A percentile compares a stretch with the other conserved stretches of the same genome.
Evolutionary conservation across 2,113 vertebrate genomes (phyloP).

Genomic region (Rutilus rutilus): DNA sequence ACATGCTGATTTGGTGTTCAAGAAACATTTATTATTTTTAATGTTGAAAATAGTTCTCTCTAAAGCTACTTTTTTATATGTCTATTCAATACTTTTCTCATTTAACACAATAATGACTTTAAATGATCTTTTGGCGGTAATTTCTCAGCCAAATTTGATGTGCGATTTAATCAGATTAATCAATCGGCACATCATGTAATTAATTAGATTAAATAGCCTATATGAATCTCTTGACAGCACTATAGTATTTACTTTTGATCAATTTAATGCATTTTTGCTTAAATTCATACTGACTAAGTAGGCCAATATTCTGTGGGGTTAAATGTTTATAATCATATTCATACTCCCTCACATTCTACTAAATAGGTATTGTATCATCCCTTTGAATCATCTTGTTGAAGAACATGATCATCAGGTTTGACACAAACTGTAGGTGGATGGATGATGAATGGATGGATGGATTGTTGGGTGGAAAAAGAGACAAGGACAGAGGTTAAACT

Average conservation of each 20-base stretch:
- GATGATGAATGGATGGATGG: neutral
- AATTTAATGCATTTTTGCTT: neutral
- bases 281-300: too few relatives aligned
- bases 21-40: neutral
- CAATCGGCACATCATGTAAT: too few relatives aligned
- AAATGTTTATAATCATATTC: neutral
- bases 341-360: too few relatives aligned
- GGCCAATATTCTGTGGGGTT: neutral
- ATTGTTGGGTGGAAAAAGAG: neutral
- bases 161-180: too few relatives aligned
- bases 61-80: too few relatives aligned
- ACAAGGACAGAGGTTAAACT: neutral
- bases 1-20: neutral
- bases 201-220: too few relatives aligned
- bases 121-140: too few relatives aligned
- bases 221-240: too few relatives aligned
- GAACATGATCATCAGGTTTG: neutral
- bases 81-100: too few relatives aligned
- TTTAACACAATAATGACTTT: too few relatives aligned
- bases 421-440: neutral
- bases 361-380: too few relatives aligned
- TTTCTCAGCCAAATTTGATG: too few relatives aligned
- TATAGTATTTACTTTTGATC: neutral
- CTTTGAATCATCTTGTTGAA: neutral
- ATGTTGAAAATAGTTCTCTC: neutral